Percentiles rank a stretch among this genome's conserved stretches.
Conservation (phyloP, 1,140 invertebrate species). For the Saxidomus purpurata region DNA sequence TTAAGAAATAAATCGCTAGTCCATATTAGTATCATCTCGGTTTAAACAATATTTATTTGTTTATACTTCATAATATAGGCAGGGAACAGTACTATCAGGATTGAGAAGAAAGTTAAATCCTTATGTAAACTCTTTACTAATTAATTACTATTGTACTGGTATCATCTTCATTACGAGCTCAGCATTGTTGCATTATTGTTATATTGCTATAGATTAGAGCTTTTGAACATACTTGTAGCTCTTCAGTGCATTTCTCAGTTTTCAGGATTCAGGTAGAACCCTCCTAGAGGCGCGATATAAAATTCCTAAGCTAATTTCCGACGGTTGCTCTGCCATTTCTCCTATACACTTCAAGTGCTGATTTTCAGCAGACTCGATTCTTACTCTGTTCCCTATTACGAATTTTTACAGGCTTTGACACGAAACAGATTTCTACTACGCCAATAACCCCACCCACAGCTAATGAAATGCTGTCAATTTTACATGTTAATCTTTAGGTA, state of each 20-base stretch:
- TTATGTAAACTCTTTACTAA: too few species aligned
- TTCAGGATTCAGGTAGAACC: neutral
- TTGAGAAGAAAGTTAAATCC: too few species aligned
- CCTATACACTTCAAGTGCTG: slow-evolving; percentile 1
- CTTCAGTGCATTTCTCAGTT: slow-evolving; percentile 10
- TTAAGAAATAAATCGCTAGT: too few species aligned
- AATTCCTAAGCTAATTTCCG: slow-evolving; percentile 27
- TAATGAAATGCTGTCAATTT: slow-evolving; percentile 10
- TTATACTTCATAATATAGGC: too few species aligned
- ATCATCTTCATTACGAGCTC: too few species aligned
- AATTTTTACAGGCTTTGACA: neutral
- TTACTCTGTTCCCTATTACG: slow-evolving; percentile 1
- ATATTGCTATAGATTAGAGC: neutral
- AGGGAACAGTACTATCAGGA: too few species aligned
- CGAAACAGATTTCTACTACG: neutral
- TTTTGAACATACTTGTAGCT: neutral
- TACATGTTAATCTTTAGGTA: neutral
- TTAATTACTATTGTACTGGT: too few species aligned
- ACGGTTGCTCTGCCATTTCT: neutral
- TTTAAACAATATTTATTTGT: too few species aligned
- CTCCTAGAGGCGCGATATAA: slow-evolving; percentile 24
- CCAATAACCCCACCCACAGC: neutral
- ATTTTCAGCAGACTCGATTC: slow-evolving; percentile 4
- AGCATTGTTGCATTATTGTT: too few species aligned
- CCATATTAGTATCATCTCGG: too few species aligned